Conservation (phyloP, 2,113 vertebrate species). For the Cavia porcellus region DNA sequence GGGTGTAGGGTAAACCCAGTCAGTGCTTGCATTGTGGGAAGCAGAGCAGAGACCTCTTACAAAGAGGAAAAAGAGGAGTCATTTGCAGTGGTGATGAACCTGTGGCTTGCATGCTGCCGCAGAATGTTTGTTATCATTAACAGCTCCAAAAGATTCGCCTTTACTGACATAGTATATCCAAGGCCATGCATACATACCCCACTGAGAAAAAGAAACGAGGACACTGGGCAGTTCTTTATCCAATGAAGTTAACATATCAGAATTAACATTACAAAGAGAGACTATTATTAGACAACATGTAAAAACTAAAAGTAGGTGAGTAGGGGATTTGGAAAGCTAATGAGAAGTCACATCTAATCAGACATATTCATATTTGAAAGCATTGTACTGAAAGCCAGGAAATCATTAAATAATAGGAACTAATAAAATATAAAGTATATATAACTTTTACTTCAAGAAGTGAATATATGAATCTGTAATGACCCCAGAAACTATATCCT, state of each 20-base stretch:
- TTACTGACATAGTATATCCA: neutral
- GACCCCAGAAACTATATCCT: no score
- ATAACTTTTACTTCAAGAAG: neutral
- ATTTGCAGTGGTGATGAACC: neutral
- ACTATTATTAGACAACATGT: neutral
- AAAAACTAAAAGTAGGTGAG: neutral
- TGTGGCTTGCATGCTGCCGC: neutral
- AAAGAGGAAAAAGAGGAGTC: neutral
- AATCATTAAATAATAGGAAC: neutral
- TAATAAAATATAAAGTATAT: neutral
- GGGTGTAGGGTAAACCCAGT: neutral
- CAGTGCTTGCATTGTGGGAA: neutral
- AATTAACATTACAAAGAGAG: neutral
- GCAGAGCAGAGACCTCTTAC: neutral
- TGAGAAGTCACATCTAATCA: neutral
- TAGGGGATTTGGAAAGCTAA: neutral
- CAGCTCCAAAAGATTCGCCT: neutral
- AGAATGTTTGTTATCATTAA: neutral
- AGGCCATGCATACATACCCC: neutral
- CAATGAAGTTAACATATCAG: neutral
- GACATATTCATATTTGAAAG: neutral
- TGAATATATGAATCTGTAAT: neutral
- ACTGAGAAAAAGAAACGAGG: neutral
- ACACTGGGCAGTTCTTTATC: neutral
- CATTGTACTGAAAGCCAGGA: neutral